Percentiles rank a stretch among this genome's conserved stretches.
phyloP scores from a whole-genome alignment of 2,888 invertebrate species.

The Oxyteleia sp. region DNA sequence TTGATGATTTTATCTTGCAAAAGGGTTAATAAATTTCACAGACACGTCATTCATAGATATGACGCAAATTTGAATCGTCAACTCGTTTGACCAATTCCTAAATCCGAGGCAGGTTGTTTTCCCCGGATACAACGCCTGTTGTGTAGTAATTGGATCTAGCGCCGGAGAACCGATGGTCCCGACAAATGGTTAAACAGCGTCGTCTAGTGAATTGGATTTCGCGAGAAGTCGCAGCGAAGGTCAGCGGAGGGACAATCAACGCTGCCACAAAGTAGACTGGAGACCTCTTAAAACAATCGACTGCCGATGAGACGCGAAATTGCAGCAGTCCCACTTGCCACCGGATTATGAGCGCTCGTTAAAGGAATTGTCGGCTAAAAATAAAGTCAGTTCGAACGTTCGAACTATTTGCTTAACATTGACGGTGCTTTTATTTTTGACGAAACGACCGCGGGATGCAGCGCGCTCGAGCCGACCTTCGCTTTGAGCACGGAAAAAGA shows the following conservation, averaged over 20 bases:
- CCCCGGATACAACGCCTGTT: too few species aligned
- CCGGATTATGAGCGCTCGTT: constrained; percentile 21
- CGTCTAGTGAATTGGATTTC: constrained; percentile 57
- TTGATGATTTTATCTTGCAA: too few species aligned
- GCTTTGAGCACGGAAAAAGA: constrained; percentile 37
- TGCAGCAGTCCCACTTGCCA: constrained; percentile 7
- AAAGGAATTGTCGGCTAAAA: constrained; percentile 30
- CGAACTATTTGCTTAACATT: constrained; percentile 37
- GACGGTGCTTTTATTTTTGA: constrained; percentile 18
- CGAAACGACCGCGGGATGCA: constrained; percentile 8
- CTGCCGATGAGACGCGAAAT: constrained; percentile 31
- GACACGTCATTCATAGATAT: too few species aligned
- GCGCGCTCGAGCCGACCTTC: constrained; percentile 16
- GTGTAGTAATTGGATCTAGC: constrained; percentile 46
- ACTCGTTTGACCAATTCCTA: too few species aligned
- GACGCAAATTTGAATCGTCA: too few species aligned
- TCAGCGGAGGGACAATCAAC: constrained; percentile 53
- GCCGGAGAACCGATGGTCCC: constrained; percentile 28
- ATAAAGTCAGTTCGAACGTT: constrained; percentile 17
- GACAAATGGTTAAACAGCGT: constrained; percentile 49
- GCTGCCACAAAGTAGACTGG: constrained; percentile 39
- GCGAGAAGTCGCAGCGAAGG: constrained; percentile 56
- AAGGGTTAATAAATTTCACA: too few species aligned
- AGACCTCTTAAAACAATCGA: constrained; percentile 52
- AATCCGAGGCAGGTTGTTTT: too few species aligned